These are phyloP conservation scores for Cheilosia impressa DNA, from an alignment of 2,888 invertebrate genomes.

Conservation along the genomic window DNA sequence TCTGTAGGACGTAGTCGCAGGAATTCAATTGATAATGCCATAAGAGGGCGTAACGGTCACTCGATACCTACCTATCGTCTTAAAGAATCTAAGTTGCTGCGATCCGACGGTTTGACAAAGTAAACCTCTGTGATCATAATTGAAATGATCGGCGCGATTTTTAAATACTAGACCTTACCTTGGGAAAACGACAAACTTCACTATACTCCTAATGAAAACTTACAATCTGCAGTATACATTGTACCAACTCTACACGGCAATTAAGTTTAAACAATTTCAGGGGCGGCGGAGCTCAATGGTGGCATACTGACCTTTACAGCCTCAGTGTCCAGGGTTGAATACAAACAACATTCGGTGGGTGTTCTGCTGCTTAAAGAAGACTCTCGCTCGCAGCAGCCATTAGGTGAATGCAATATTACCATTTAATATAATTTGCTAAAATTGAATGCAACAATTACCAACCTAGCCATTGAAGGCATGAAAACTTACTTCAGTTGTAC, in stretches of 20 bases:
- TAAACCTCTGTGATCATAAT: too few species aligned
- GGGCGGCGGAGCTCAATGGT: slow-evolving; percentile 52
- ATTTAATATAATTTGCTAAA: slow-evolving; percentile 28
- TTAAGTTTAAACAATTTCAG: background rate
- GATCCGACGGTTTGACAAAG: too few species aligned
- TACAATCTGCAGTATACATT: slow-evolving; percentile 38
- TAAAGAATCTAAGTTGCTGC: slow-evolving; percentile 17
- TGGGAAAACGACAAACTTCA: slow-evolving; percentile 17
- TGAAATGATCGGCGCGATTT: background rate
- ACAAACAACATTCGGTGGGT: slow-evolving; percentile 25
- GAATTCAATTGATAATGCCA: background rate
- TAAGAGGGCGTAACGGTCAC: slow-evolving; percentile 2
- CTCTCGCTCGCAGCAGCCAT: slow-evolving; percentile 32
- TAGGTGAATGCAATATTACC: slow-evolving; percentile 42
- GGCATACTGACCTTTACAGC: slow-evolving; percentile 64
- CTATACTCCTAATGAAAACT: slow-evolving; percentile 32
- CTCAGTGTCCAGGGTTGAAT: slow-evolving; percentile 38
- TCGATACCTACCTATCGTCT: slow-evolving; percentile 59
- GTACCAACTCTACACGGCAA: slow-evolving; percentile 4
- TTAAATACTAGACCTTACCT: slow-evolving; percentile 40
- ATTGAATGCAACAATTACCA: slow-evolving; percentile 32
- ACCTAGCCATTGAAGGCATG: slow-evolving; percentile 44
- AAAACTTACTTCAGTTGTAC: slow-evolving; percentile 60
- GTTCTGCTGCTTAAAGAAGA: slow-evolving; percentile 18
- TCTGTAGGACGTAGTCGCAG: slow-evolving; percentile 7